These are phyloP conservation scores for Drosophila quadrilineata DNA, from an alignment of 1,140 invertebrate genomes.

Conservation along the genomic window DNA sequence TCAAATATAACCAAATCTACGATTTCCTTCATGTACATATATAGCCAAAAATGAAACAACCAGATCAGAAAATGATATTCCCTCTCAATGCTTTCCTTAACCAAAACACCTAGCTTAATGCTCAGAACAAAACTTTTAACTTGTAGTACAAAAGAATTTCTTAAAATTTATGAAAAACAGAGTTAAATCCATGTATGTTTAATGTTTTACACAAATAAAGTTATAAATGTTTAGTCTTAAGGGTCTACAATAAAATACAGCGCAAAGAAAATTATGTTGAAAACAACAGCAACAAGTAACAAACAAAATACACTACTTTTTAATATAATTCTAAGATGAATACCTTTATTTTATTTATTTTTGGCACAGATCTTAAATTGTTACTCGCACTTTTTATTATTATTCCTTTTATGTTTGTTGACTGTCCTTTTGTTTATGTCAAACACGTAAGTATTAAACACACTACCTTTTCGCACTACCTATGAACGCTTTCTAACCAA, in stretches of 20 bases:
- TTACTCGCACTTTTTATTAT: slow-evolving; percentile 19
- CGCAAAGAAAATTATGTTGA: slow-evolving; percentile 23
- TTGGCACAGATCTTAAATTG: slow-evolving; percentile 25
- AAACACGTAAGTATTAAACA: slow-evolving; percentile 46
- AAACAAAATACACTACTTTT: slow-evolving; percentile 15
- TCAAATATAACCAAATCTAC: slow-evolving; percentile 6
- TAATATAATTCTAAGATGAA: slow-evolving; percentile 17
- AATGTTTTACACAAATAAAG: slow-evolving; percentile 52
- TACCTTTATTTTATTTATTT: too few species aligned
- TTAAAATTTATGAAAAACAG: slow-evolving; percentile 24
- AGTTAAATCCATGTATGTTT: slow-evolving; percentile 47
- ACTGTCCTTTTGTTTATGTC: slow-evolving; percentile 12
- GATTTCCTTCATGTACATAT: slow-evolving; percentile 24
- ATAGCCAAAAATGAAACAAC: slow-evolving; percentile 36
- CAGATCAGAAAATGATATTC: slow-evolving; percentile 1
- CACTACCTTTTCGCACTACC: slow-evolving; percentile 41
- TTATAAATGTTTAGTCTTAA: slow-evolving; percentile 57
- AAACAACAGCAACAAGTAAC: slow-evolving; percentile 38
- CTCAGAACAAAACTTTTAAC: slow-evolving; percentile 57
- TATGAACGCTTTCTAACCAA: slow-evolving; percentile 47
- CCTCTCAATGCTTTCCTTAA: slow-evolving; percentile 60
- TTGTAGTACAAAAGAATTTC: slow-evolving; percentile 67
- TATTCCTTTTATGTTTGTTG: neutral
- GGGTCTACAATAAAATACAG: slow-evolving; percentile 41
- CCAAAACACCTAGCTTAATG: slow-evolving; percentile 65